phyloP scores from a whole-genome alignment of 2,888 invertebrate species.

The Xanthorhoe spadicearia region DNA sequence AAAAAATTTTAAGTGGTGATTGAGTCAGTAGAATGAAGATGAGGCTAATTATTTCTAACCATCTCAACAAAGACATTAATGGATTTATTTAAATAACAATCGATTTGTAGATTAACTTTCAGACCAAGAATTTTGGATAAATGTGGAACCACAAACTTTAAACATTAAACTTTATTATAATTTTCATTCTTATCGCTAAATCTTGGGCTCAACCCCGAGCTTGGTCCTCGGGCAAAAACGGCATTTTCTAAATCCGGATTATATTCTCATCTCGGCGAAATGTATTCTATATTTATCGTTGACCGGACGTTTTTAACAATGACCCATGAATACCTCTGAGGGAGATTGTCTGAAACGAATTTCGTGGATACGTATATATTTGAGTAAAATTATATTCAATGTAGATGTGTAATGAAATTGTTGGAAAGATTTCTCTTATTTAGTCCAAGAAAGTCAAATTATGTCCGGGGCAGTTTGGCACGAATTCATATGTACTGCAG shows the following conservation, averaged over 20 bases:
- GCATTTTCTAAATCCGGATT: constrained; percentile 72
- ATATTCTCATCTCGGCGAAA: constrained; percentile 72
- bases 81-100: too few relatives aligned
- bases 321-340: constrained; percentile 56
- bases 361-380: neutral
- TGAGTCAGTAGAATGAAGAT: too few relatives aligned
- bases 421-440: neutral
- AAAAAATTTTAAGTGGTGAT: too few relatives aligned
- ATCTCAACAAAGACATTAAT: too few relatives aligned
- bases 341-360: constrained; percentile 62
- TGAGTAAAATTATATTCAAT: neutral
- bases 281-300: constrained; percentile 77
- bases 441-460: too few relatives aligned
- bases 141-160: neutral
- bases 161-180: neutral
- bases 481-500: too few relatives aligned
- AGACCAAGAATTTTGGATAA: neutral
- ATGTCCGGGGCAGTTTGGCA: too few relatives aligned
- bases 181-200: constrained; percentile 37
- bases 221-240: constrained; percentile 53
- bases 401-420: neutral
- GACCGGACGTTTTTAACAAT: constrained; percentile 76
- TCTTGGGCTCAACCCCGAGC: constrained; percentile 45
- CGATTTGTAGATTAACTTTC: too few relatives aligned
- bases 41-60: too few relatives aligned